Conservation (phyloP, 2,888 invertebrate genomes). For the Melinaea menophilus region DNA sequence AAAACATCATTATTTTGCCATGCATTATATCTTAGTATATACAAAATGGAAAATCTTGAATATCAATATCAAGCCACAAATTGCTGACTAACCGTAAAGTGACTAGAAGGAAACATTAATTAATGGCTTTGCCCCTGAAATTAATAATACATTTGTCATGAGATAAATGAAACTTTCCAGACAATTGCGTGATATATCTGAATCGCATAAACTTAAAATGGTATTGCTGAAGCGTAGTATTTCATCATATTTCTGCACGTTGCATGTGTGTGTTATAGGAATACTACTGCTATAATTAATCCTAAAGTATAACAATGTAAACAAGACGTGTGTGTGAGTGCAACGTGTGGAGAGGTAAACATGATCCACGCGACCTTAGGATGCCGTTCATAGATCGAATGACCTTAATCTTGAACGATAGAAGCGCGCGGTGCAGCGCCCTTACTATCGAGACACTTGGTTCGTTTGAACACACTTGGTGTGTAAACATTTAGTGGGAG, state of each 20-base stretch:
- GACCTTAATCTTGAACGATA: slow-evolving; percentile 77
- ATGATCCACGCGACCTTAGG: slow-evolving; percentile 38
- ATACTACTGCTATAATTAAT: slow-evolving; percentile 17
- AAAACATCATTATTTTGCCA: slow-evolving; percentile 1
- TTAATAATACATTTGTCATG: not conserved
- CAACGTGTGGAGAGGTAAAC: slow-evolving; percentile 29
- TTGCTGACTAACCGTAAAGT: not conserved
- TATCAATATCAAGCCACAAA: not conserved
- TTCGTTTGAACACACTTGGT: slow-evolving; percentile 20
- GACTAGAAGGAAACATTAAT: not conserved
- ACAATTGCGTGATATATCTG: not conserved
- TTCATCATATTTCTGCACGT: slow-evolving; percentile 6
- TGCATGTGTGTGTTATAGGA: slow-evolving; percentile 12
- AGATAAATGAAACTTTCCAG: not conserved
- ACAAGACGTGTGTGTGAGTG: slow-evolving; percentile 14
- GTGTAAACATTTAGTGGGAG: slow-evolving; percentile 9
- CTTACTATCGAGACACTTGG: slow-evolving; percentile 56
- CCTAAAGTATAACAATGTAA: slow-evolving; percentile 18
- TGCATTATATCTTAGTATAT: slow-evolving; percentile 4
- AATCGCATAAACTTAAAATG: not conserved
- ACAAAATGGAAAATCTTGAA: not conserved
- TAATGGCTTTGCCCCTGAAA: slow-evolving; percentile 1
- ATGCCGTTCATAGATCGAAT: slow-evolving; percentile 43
- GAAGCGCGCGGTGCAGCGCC: slow-evolving; percentile 48
- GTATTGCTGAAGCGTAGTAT: slow-evolving; percentile 6